Evolutionary conservation across 1,140 invertebrate genomes (phyloP).

Genomic region (Drosophila rhopaloa): DNA sequence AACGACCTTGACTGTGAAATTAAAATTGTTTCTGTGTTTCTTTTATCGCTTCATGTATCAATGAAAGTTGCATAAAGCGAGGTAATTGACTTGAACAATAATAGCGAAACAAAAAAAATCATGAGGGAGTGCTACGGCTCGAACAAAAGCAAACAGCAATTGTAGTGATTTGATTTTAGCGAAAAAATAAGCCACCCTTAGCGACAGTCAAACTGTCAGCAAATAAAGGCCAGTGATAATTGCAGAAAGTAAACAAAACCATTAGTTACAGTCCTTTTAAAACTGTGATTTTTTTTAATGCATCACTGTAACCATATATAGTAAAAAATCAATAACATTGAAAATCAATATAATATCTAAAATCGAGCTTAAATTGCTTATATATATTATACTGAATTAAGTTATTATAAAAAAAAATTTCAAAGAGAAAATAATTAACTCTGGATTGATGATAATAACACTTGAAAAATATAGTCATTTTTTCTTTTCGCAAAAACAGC

Average conservation of each 20-base stretch:
- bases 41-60: constrained; percentile 20
- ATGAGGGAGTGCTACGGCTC: constrained; percentile 53
- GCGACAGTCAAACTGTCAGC: constrained; percentile 45
- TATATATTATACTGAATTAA: too few species aligned
- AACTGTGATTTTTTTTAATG: background rate
- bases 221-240: constrained; percentile 13
- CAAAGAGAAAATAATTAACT: too few species aligned
- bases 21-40: constrained; percentile 17
- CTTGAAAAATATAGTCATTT: background rate
- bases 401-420: too few species aligned
- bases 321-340: too few species aligned
- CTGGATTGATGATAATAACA: too few species aligned
- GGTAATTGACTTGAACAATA: constrained; percentile 66
- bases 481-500: background rate
- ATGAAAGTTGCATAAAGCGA: constrained; percentile 64
- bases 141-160: constrained; percentile 57
- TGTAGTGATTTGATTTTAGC: constrained; percentile 36
- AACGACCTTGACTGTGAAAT: constrained; percentile 72
- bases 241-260: background rate
- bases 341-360: too few species aligned
- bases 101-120: constrained; percentile 18
- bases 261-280: background rate
- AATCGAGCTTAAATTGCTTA: too few species aligned
- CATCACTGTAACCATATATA: background rate
- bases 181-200: constrained; percentile 23